Percentiles rank a stretch among this genome's conserved stretches.
Conservation (phyloP, 2,888 invertebrate species). For the Oligia latruncula region DNA sequence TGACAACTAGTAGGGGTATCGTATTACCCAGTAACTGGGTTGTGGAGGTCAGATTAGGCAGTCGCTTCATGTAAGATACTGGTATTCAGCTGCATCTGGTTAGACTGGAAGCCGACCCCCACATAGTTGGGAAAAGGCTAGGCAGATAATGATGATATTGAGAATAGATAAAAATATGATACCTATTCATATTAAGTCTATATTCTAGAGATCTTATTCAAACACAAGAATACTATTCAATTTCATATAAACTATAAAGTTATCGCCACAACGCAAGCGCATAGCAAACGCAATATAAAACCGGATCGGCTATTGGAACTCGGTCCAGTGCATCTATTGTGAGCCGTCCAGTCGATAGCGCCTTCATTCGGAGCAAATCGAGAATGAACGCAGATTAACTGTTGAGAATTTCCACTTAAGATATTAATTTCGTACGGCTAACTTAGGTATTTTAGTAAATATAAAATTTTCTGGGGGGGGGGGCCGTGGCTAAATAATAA, state of each 20-base stretch:
- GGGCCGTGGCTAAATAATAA: no score
- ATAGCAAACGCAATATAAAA: conserved; percentile 70
- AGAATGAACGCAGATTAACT: conserved; percentile 88
- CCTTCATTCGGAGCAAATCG: conserved; percentile 83
- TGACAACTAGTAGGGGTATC: no score
- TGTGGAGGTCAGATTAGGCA: no score
- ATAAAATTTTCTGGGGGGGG: background rate
- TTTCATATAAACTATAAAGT: conserved; percentile 12
- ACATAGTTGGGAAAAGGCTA: no score
- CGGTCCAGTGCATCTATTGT: conserved; percentile 85
- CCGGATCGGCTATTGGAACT: conserved; percentile 69
- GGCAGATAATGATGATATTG: no score
- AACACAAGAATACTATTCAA: background rate
- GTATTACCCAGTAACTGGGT: no score
- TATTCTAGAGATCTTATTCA: background rate
- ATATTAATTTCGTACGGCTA: conserved; percentile 75
- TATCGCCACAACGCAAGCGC: conserved; percentile 55
- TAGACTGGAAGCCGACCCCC: no score
- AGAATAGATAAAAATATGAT: background rate
- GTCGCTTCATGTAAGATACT: no score
- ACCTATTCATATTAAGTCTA: no score
- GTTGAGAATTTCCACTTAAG: conserved; percentile 80
- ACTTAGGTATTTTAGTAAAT: conserved; percentile 55
- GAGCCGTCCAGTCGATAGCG: conserved; percentile 75
- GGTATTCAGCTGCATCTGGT: no score